Evolutionary conservation across 2,888 invertebrate species (phyloP).

Genomic region (Mellilla xanthometata): DNA sequence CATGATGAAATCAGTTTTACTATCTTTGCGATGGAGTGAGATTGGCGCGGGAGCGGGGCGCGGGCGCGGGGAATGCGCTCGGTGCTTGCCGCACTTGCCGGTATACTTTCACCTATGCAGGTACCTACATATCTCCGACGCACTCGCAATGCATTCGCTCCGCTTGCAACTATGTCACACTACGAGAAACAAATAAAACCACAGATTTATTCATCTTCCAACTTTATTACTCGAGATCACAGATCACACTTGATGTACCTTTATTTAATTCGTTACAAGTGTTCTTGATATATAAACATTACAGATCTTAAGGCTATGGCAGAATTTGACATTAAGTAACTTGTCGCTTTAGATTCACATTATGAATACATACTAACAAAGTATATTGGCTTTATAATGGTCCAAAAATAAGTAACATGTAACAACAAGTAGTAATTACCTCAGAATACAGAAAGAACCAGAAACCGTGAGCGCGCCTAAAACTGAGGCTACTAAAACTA

Average conservation of each 20-base stretch:
- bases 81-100: slow-evolving; percentile 68
- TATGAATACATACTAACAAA: too few species aligned
- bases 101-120: slow-evolving; percentile 72
- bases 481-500: too few species aligned
- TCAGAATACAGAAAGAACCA: too few species aligned
- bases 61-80: slow-evolving; percentile 40
- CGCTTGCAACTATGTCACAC: slow-evolving; percentile 40
- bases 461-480: too few species aligned
- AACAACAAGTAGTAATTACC: too few species aligned
- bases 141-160: slow-evolving; percentile 56
- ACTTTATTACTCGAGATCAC: slow-evolving; percentile 43
- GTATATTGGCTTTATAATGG: too few species aligned
- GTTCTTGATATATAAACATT: slow-evolving; percentile 8
- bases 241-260: slow-evolving; percentile 24
- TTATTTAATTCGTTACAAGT: too few species aligned
- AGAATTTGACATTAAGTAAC: not conserved
- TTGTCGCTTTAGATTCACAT: not conserved
- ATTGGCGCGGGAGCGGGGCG: slow-evolving; percentile 46
- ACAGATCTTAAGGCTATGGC: slow-evolving; percentile 9
- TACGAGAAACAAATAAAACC: slow-evolving; percentile 41
- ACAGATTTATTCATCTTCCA: slow-evolving; percentile 33
- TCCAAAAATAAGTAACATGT: too few species aligned
- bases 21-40: slow-evolving; percentile 74
- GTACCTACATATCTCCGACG: slow-evolving; percentile 59
- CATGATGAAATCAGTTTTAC: slow-evolving; percentile 72